A percentile compares a stretch with the other conserved stretches of the same genome.
Evolutionary conservation across 2,113 vertebrate genomes (phyloP).

Genomic region (Oryzias curvinotus): DNA sequence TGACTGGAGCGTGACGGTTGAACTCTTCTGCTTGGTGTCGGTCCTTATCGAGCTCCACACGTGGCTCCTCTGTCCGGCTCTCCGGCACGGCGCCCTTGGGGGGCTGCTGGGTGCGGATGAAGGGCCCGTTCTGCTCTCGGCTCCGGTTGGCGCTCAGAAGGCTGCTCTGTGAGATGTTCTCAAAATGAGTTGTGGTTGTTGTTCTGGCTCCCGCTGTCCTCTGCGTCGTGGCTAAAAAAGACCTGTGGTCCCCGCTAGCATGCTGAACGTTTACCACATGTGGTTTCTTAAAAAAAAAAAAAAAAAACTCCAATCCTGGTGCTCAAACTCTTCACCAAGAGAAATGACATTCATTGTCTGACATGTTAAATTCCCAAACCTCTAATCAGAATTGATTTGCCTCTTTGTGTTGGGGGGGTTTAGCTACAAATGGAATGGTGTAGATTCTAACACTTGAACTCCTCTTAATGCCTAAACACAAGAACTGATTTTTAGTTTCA

Average conservation of each 20-base stretch:
- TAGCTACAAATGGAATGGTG: too few relatives aligned
- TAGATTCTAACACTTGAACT: too few relatives aligned
- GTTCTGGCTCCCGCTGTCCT: slow-evolving; percentile 11
- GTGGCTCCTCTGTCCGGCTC: slow-evolving; percentile 51
- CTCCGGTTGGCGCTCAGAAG: slow-evolving; percentile 47
- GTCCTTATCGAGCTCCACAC: slow-evolving; percentile 43
- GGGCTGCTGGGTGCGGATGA: slow-evolving; percentile 45
- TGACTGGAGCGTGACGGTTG: too few relatives aligned
- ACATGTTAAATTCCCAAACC: too few relatives aligned
- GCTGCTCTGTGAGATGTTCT: slow-evolving; percentile 22
- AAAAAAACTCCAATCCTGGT: too few relatives aligned
- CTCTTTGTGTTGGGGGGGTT: too few relatives aligned
- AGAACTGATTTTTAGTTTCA: too few relatives aligned
- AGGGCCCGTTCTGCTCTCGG: slow-evolving; percentile 43
- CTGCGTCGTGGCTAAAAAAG: neutral
- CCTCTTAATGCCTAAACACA: too few relatives aligned
- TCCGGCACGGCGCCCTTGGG: slow-evolving; percentile 49
- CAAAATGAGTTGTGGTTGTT: slow-evolving; percentile 34
- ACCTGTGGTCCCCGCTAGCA: neutral
- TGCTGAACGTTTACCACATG: neutral
- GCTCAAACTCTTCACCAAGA: neutral
- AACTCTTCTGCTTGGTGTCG: neutral
- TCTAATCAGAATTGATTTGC: too few relatives aligned
- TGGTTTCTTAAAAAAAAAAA: neutral
- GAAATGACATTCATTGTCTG: neutral